Conservation (phyloP, 2,113 vertebrate genomes). For the Pygoscelis adeliae region DNA sequence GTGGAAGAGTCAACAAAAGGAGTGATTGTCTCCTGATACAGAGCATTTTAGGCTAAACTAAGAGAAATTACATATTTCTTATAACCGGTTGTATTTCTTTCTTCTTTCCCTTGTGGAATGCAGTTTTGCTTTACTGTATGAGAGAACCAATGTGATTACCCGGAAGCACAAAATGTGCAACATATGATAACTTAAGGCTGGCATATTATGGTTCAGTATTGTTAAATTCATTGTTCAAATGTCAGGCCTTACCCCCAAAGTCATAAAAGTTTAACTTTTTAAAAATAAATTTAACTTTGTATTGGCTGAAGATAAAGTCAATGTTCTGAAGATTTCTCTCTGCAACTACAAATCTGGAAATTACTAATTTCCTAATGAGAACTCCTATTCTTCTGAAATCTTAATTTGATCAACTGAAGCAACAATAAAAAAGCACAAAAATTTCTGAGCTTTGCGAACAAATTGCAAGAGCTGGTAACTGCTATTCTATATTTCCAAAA, state of each 20-base stretch:
- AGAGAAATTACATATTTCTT: not conserved
- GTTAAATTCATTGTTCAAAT: not conserved
- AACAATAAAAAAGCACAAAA: not conserved
- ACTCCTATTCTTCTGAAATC: not conserved
- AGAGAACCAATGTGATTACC: not conserved
- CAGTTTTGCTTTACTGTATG: not conserved
- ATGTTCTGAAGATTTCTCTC: not conserved
- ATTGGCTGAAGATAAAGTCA: not conserved
- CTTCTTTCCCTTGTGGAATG: not conserved
- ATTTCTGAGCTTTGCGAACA: not conserved
- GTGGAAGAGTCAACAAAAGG: not conserved
- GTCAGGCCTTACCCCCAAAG: not conserved
- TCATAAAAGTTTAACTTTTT: not conserved
- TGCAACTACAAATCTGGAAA: not conserved
- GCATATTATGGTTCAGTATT: not conserved
- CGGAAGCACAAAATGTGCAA: not conserved
- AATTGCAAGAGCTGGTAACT: not conserved
- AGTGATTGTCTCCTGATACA: not conserved
- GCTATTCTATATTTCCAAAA: not conserved
- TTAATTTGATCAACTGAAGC: not conserved
- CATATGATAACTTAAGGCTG: not conserved
- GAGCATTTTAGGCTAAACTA: not conserved
- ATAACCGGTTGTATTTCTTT: not conserved
- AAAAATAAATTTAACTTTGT: not conserved
- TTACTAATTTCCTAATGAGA: not conserved